phyloP scores from a whole-genome alignment of 2,888 invertebrate genomes.

The Agonopterix subpropinquella region DNA sequence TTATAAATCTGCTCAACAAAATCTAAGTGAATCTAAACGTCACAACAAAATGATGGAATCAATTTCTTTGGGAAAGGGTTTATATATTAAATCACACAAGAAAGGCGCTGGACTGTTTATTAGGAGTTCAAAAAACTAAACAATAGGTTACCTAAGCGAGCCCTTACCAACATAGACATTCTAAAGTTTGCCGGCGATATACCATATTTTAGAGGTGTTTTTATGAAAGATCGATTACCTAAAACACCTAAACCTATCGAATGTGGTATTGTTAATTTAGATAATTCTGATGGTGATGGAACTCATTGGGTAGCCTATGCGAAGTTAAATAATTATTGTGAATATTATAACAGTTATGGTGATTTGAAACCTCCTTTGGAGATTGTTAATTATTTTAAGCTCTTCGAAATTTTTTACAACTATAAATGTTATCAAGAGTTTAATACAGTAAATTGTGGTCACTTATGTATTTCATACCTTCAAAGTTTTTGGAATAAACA shows the following conservation, averaged over 20 bases:
- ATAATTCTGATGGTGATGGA: no score
- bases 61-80: constrained; percentile 32
- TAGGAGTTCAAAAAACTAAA: constrained; percentile 18
- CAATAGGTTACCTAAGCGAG: constrained; percentile 3
- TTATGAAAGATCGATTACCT: no score
- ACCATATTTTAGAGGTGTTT: no score
- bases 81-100: constrained; percentile 28
- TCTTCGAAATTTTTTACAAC: constrained; percentile 15
- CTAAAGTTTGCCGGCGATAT: no score
- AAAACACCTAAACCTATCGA: no score
- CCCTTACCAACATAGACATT: constrained; percentile 3
- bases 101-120: constrained; percentile 9
- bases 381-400: no score
- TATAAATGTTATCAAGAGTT: constrained; percentile 23
- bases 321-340: no score
- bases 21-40: constrained; percentile 10
- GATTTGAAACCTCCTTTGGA: no score
- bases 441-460: constrained; percentile 25
- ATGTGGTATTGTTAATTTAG: no score
- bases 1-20: constrained; percentile 23
- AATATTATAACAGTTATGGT: no score
- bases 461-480: constrained; percentile 27
- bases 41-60: constrained; percentile 31
- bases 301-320: no score
- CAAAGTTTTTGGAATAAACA: constrained; percentile 13